A percentile compares a stretch with the other conserved stretches of the same genome.
Conservation (phyloP, 2,797 vertebrate genomes). For the Chaetophractus vellerosus region DNA sequence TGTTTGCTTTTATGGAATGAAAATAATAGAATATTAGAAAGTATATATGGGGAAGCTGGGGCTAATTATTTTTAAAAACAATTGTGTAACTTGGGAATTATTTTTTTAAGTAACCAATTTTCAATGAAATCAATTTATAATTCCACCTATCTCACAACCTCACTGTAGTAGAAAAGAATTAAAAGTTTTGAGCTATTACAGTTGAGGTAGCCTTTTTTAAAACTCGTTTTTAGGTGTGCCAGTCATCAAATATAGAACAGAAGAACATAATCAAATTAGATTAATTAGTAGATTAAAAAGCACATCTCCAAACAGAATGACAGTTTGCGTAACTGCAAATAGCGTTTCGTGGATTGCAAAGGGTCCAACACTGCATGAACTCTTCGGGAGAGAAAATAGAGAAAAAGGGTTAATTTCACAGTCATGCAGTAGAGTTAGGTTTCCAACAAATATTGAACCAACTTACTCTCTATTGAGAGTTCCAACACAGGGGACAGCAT, state of each 20-base stretch:
- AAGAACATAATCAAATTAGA: constrained; percentile 90
- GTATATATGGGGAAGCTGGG: background rate
- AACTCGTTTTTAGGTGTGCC: constrained; percentile 88
- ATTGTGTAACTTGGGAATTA: constrained; percentile 39
- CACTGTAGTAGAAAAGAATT: constrained; percentile 37
- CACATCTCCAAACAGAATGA: constrained; percentile 90
- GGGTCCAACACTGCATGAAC: constrained; percentile 90
- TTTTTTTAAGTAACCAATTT: constrained; percentile 27
- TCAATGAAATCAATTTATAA: constrained; percentile 55
- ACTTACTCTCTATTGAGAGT: constrained; percentile 99
- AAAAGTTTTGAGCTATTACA: constrained; percentile 41
- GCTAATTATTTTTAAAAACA: background rate
- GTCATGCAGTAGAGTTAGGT: constrained; percentile 92
- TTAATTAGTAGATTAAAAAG: constrained; percentile 92
- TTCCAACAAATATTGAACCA: constrained; percentile 92
- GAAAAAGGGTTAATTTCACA: constrained; percentile 92
- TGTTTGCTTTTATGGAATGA: constrained; percentile 43
- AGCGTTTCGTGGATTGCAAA: constrained; percentile 90
- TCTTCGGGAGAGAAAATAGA: constrained; percentile 89
- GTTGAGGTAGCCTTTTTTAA: constrained; percentile 73
- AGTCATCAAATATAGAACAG: constrained; percentile 91
- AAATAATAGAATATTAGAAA: constrained; percentile 32
- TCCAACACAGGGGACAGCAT: constrained; percentile 96
- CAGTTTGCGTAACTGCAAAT: constrained; percentile 87
- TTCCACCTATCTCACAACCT: background rate